Evolutionary conservation across 2,797 vertebrate species (phyloP).

Genomic region (Psittacula derbiana): DNA sequence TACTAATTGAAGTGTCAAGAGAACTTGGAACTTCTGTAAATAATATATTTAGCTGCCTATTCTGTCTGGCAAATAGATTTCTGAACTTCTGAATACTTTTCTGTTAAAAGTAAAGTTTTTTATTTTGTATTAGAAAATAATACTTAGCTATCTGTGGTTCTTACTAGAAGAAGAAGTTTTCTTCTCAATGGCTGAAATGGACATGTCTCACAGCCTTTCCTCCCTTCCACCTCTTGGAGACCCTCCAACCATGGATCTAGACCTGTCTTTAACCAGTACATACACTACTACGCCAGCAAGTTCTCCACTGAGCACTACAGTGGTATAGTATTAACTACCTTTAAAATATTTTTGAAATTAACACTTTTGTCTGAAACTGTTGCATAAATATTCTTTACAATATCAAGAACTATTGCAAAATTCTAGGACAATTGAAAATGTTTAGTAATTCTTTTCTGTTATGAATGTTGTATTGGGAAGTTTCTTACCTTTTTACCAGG

Average conservation of each 20-base stretch:
- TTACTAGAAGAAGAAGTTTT: conserved; percentile 92
- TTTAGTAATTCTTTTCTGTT: neutral
- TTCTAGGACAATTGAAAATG: neutral
- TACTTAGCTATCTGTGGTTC: neutral
- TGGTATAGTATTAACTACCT: conserved; percentile 76
- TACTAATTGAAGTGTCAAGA: neutral
- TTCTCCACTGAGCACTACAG: conserved; percentile 86
- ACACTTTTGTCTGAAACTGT: neutral
- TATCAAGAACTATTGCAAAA: neutral
- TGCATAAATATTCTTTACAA: neutral
- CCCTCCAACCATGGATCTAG: conserved; percentile 93
- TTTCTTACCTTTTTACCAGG: neutral
- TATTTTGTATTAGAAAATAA: neutral
- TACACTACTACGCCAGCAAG: conserved; percentile 89
- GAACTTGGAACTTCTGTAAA: neutral
- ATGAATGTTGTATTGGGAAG: neutral
- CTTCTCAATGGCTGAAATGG: conserved; percentile 99
- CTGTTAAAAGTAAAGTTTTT: neutral
- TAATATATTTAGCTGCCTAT: neutral
- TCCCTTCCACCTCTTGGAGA: conserved; percentile 96
- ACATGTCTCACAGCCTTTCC: conserved; percentile 97
- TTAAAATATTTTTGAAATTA: neutral
- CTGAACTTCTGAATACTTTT: neutral
- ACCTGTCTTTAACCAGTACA: conserved; percentile 94
- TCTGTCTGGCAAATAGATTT: neutral